phyloP scores from a whole-genome alignment of 2,113 vertebrate genomes.

The Microcebus jonahi region DNA sequence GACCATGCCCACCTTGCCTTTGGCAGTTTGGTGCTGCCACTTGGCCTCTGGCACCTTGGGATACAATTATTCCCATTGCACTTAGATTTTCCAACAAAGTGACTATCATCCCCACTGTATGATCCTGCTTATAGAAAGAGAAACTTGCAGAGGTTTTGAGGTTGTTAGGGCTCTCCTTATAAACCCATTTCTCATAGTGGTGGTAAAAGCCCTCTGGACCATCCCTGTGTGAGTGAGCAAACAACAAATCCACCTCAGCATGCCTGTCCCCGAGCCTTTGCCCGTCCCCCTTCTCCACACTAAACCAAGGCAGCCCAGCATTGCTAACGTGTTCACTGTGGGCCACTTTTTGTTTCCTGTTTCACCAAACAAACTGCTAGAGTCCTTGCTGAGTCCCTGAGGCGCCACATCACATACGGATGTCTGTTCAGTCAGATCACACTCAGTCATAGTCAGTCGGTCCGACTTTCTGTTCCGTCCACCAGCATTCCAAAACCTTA shows the following conservation, averaged over 20 bases:
- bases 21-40: not conserved
- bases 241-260: not conserved
- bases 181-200: not conserved
- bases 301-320: not conserved
- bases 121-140: not conserved
- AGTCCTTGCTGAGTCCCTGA: not conserved
- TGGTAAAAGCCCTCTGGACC: not conserved
- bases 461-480: not conserved
- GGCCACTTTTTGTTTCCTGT: not conserved
- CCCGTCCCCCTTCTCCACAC: not conserved
- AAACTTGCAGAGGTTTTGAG: not conserved
- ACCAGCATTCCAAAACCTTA: not conserved
- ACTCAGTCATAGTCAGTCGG: not conserved
- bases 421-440: not conserved
- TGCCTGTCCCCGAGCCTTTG: not conserved
- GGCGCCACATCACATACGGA: not conserved
- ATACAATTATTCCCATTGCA: not conserved
- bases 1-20: not conserved
- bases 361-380: not conserved
- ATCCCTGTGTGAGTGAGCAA: not conserved
- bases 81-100: not conserved
- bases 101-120: not conserved
- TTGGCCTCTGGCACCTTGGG: not conserved
- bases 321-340: not conserved
- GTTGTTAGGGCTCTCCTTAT: not conserved